phyloP scores from a whole-genome alignment of 2,113 vertebrate species.

The Morone saxatilis region DNA sequence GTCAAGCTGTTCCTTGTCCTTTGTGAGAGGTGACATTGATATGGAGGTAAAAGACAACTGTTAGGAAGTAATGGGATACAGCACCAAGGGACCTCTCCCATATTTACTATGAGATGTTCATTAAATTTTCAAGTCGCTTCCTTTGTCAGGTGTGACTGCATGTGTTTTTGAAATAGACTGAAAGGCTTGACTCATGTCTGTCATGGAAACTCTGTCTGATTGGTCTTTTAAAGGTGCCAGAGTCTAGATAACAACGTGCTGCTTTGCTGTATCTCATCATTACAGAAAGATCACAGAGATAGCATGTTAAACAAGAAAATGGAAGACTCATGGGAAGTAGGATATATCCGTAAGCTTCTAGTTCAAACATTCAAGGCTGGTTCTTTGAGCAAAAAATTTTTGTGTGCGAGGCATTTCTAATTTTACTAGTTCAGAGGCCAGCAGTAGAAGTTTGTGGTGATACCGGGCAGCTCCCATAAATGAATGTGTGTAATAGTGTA shows the following conservation, averaged over 20 bases:
- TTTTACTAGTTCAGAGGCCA: not conserved
- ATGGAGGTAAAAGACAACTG: slow-evolving; percentile 18
- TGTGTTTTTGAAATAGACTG: slow-evolving; percentile 14
- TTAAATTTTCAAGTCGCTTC: slow-evolving; percentile 58
- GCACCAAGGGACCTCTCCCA: slow-evolving; percentile 10
- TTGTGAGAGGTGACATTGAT: slow-evolving; percentile 60
- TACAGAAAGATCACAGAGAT: not conserved
- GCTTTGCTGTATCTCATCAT: not conserved
- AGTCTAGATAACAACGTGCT: not conserved
- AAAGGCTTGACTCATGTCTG: not conserved
- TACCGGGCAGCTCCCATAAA: not conserved
- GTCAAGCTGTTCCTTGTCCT: slow-evolving; percentile 40
- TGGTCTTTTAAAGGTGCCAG: not conserved
- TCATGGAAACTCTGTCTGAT: not conserved
- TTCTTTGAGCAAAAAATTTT: not conserved
- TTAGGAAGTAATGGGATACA: slow-evolving; percentile 51
- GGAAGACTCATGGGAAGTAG: not conserved
- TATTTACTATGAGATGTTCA: slow-evolving; percentile 69
- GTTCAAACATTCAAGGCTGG: not conserved
- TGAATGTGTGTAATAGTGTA: not conserved
- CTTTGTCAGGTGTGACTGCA: slow-evolving; percentile 34
- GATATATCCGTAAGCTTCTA: not conserved
- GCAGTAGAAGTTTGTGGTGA: slow-evolving; percentile 1
- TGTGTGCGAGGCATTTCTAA: not conserved
- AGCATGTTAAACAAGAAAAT: not conserved